Evolutionary conservation across 1,140 invertebrate genomes (phyloP), one percentile per base, ranked within the genome.

Genomic region (Mamestra configurata): DNA sequence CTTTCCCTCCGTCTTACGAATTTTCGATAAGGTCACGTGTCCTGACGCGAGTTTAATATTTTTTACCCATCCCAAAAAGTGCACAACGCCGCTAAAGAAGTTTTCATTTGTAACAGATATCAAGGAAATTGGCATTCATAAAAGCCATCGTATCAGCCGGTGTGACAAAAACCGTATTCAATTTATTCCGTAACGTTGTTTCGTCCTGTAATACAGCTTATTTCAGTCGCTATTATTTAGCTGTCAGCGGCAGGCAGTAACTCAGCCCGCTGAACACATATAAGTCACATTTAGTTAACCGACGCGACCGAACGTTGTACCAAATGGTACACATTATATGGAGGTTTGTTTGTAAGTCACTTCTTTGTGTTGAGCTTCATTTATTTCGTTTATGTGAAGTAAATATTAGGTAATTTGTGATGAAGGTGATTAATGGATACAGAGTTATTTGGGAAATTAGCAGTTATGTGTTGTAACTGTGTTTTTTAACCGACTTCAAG

Each of bases 221-320:
- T 68, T 46, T 68, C 64, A 20, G n/a, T 22, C 64, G 20, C 64
- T 68, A 68, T 68, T 68, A 68, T 27, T 68, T 49, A 22, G 64
- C 64, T 68, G 64, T 68, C 64, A 49, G 64, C 37, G 10, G 10
- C 64, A 68, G 64, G 64, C 64, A 68, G 64, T 68, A 68, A 68
- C 22, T 68, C 64, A 68, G 40, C 40, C 64, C 40, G n/a, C 40
- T 68, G 64, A 68, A 68, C 64, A 68, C 64, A 68, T 68, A 68
- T 68, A 68, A 68, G 64, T 68, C 64, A 68, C 64, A 68, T 49
- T 43, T 64, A 40, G 15, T 24, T 49, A 43, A 27, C 40, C 64
- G 64, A 68, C 64, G 43, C 20, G 22, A 49, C 64, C 22, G 22
- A 59, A 59, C 24, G 24, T 31, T 37, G 59, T 20, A 64, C 59